Conservation (phyloP, 2,113 vertebrate species). For the Prunella himalayana region DNA sequence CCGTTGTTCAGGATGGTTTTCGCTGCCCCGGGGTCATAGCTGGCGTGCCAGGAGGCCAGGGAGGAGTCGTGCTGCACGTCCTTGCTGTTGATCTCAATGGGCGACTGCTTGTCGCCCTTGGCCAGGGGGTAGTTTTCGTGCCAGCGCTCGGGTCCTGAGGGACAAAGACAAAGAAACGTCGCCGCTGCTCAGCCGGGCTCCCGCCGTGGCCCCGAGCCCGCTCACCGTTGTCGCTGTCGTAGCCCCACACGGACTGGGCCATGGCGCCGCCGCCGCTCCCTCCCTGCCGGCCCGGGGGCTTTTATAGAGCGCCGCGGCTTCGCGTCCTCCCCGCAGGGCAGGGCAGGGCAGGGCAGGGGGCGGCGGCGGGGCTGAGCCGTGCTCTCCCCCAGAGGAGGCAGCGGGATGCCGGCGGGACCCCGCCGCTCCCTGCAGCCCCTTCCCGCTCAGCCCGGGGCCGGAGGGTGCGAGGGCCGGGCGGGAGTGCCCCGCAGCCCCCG, state of each 20-base stretch:
- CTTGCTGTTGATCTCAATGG: constrained; percentile 84
- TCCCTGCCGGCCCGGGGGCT: not conserved
- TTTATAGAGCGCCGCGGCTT: constrained; percentile 53
- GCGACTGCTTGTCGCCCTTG: constrained; percentile 88
- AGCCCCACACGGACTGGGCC: constrained; percentile 74
- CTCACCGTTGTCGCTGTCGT: constrained; percentile 77
- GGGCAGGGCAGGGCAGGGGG: not conserved
- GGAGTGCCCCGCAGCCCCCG: not conserved
- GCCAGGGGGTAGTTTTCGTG: constrained; percentile 79
- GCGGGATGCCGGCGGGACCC: fast-evolving
- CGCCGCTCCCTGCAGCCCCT: fast-evolving
- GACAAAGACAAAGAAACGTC: not conserved
- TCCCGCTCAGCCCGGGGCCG: not conserved
- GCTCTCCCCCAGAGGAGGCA: not conserved
- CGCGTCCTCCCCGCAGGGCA: not conserved
- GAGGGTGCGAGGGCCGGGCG: no score
- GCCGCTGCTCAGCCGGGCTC: not conserved
- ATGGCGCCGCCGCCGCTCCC: not conserved
- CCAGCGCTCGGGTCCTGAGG: constrained; percentile 88
- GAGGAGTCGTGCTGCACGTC: constrained; percentile 71
- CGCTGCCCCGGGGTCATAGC: constrained; percentile 83
- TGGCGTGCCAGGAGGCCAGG: constrained; percentile 75
- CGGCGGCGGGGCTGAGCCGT: not conserved
- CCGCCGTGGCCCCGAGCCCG: not conserved
- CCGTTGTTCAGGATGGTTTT: constrained; percentile 90